A percentile compares a stretch with the other conserved stretches of the same genome.
phyloP scores from a whole-genome alignment of 2,113 vertebrate species.

The Gambusia affinis region DNA sequence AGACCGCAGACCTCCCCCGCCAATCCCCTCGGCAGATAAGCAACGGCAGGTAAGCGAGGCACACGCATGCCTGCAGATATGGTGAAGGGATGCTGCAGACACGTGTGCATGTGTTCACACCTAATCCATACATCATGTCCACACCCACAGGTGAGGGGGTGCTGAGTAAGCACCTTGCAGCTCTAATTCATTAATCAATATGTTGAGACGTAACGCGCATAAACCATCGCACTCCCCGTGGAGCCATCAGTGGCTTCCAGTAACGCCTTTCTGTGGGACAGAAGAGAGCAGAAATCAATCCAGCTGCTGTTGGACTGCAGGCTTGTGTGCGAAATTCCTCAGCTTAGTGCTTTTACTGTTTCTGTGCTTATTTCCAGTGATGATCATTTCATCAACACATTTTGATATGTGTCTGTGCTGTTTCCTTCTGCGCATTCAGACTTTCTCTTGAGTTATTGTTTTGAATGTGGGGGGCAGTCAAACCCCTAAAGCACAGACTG shows the following conservation, averaged over 20 bases:
- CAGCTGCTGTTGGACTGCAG: not conserved
- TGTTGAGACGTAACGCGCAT: conserved; percentile 59
- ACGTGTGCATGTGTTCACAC: conserved; percentile 35
- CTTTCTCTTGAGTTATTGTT: conserved; percentile 39
- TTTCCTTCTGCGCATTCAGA: conserved; percentile 6
- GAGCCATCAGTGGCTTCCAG: conserved; percentile 37
- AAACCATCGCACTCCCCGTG: conserved; percentile 55
- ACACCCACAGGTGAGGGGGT: conserved; percentile 41
- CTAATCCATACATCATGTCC: conserved; percentile 49
- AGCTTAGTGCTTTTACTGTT: not conserved
- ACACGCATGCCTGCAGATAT: conserved; percentile 28
- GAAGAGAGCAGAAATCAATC: conserved; percentile 19
- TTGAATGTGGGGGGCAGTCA: not conserved
- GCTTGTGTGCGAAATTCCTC: conserved; percentile 4
- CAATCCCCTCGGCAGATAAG: conserved; percentile 94
- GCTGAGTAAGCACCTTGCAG: conserved; percentile 52
- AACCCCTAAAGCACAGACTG: not conserved
- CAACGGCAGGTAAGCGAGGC: conserved; percentile 89
- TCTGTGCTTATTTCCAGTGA: not conserved
- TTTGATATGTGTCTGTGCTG: conserved; percentile 11
- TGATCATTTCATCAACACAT: not conserved
- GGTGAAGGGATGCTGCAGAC: conserved; percentile 31
- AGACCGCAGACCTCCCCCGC: conserved; percentile 90
- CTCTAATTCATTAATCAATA: conserved; percentile 56
- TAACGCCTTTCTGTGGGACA: conserved; percentile 37